Percentiles rank a stretch among this genome's conserved stretches.
Evolutionary conservation across 2,797 vertebrate species (phyloP).

Genomic region (Notamacropus eugenii): DNA sequence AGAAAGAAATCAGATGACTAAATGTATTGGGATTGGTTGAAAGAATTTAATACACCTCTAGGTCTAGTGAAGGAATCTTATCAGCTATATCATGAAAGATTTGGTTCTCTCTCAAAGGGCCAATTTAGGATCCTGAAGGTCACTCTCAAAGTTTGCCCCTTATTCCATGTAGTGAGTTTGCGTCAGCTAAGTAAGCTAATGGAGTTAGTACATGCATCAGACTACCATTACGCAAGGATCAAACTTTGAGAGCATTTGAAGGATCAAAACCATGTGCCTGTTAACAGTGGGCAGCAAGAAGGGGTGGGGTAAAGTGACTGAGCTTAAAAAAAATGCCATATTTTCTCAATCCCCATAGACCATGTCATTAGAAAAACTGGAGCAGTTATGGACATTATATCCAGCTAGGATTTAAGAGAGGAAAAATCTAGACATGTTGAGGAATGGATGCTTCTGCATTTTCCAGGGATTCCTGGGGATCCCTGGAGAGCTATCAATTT

Average conservation of each 20-base stretch:
- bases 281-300: neutral
- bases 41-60: neutral
- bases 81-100: neutral
- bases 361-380: neutral
- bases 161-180: neutral
- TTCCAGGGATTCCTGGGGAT: neutral
- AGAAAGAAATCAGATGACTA: neutral
- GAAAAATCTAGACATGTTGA: neutral
- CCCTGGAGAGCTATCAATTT: neutral
- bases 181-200: neutral
- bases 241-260: neutral
- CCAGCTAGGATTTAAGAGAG: neutral
- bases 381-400: neutral
- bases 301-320: neutral
- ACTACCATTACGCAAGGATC: neutral
- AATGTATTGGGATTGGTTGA: neutral
- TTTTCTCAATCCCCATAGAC: neutral
- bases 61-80: neutral
- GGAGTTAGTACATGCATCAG: neutral
- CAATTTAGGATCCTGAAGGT: neutral
- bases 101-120: neutral
- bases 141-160: neutral
- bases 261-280: neutral
- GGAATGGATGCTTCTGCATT: neutral
- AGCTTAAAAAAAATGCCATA: neutral